These are phyloP conservation scores for Austrolebias charrua DNA, from an alignment of 2,797 vertebrate genomes.

Conservation along the genomic window DNA sequence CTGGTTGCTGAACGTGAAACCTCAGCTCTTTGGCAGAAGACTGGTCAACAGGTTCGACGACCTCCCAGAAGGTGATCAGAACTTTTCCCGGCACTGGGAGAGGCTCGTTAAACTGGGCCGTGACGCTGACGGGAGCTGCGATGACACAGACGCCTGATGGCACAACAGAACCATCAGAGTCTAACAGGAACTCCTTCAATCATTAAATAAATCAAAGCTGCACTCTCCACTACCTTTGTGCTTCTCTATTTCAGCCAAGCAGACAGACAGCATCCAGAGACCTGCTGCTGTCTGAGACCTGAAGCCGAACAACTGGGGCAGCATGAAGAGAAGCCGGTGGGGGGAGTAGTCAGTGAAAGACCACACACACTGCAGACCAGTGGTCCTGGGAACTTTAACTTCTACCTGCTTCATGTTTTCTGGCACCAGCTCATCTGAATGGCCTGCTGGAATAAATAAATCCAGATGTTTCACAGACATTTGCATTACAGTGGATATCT, in stretches of 20 bases:
- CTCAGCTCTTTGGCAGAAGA: constrained; percentile 20
- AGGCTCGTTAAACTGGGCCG: constrained; percentile 54
- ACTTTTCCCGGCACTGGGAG: constrained; percentile 45
- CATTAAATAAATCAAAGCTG: not conserved
- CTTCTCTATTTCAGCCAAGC: constrained; percentile 78
- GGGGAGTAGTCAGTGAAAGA: constrained; percentile 44
- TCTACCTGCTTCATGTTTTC: constrained; percentile 51
- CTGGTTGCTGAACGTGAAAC: constrained; percentile 57
- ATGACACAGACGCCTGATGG: constrained; percentile 63
- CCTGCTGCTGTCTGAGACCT: constrained; percentile 13
- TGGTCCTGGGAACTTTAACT: constrained; percentile 44
- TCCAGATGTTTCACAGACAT: not conserved
- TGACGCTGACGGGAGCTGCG: constrained; percentile 61
- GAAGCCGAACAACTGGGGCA: constrained; percentile 38
- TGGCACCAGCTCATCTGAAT: constrained; percentile 10
- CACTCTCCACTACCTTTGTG: constrained; percentile 57
- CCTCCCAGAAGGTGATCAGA: constrained; percentile 61
- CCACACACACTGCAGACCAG: constrained; percentile 36
- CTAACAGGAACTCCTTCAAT: not conserved
- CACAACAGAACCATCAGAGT: constrained; percentile 7
- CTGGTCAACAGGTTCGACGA: not conserved
- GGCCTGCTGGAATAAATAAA: constrained; percentile 28
- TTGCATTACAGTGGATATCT: no score
- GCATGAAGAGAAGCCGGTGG: constrained; percentile 38
- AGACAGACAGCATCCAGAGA: constrained; percentile 75